A percentile compares a stretch with the other conserved stretches of the same genome.
These are phyloP conservation scores for Macrostomum lignano DNA, from an alignment of 1,140 invertebrate species.

Conservation along the genomic window DNA sequence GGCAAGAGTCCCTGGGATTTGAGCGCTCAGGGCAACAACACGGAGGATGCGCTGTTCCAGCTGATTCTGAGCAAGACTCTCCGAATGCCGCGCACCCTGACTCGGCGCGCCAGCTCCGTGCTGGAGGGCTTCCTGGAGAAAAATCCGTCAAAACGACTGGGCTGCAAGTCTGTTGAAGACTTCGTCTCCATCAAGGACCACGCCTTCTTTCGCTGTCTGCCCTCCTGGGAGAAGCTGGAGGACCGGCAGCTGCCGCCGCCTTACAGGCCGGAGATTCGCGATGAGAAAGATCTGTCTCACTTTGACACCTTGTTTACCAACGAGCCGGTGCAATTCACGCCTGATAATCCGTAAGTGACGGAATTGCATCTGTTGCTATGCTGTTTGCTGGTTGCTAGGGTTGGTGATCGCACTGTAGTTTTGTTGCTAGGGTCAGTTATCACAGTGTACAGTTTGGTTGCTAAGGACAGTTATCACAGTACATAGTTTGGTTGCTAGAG, in stretches of 20 bases:
- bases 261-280: constrained; percentile 58
- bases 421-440: too few relatives aligned
- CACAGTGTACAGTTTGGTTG: too few relatives aligned
- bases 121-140: constrained; percentile 96
- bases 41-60: too few relatives aligned
- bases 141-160: constrained; percentile 67
- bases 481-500: too few relatives aligned
- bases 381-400: neutral
- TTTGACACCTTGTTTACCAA: constrained; percentile 95
- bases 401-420: too few relatives aligned
- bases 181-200: constrained; percentile 73
- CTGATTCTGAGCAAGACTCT: too few relatives aligned
- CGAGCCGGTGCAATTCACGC: constrained; percentile 78
- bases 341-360: constrained; percentile 63
- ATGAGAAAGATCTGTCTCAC: constrained; percentile 55
- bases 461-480: too few relatives aligned
- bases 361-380: neutral
- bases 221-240: constrained; percentile 89
- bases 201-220: constrained; percentile 86
- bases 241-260: constrained; percentile 78
- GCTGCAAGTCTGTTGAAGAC: constrained; percentile 50
- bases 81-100: constrained; percentile 76
- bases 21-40: too few relatives aligned
- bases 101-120: constrained; percentile 81
- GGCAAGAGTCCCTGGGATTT: too few relatives aligned